Conservation (phyloP, 1,140 invertebrate genomes). For the Pachyrhynchus sulphureomaculatus region DNA sequence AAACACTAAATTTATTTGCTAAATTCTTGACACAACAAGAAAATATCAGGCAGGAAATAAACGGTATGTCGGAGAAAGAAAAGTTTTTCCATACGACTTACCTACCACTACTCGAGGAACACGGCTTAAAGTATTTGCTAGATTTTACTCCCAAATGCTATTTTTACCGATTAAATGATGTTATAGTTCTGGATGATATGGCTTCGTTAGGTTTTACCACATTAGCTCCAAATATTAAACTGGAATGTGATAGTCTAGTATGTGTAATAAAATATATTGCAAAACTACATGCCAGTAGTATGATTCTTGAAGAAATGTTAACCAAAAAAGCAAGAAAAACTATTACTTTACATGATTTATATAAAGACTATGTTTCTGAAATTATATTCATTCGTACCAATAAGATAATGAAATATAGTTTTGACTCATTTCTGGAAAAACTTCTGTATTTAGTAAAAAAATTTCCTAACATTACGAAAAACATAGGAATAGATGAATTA, state of each 20-base stretch:
- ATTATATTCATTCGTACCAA: background rate
- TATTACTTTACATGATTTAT: too few species aligned
- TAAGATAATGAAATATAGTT: background rate
- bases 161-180: too few species aligned
- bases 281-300: constrained; percentile 34
- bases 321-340: constrained; percentile 35
- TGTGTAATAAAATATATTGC: constrained; percentile 21
- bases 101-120: constrained; percentile 10
- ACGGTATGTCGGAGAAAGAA: constrained; percentile 23
- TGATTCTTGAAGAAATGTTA: too few species aligned
- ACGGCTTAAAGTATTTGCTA: constrained; percentile 16
- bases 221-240: constrained; percentile 10
- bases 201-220: too few species aligned
- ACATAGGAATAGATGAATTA: background rate
- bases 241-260: constrained; percentile 13
- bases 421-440: background rate
- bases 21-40: constrained; percentile 20
- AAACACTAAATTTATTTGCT: constrained; percentile 25
- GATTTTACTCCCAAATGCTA: constrained; percentile 26
- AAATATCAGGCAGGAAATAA: constrained; percentile 5
- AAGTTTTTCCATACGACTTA: constrained; percentile 24
- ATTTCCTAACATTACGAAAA: background rate
- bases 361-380: too few species aligned
- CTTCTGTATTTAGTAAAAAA: background rate
- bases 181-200: constrained; percentile 34